These are phyloP conservation scores for Astyanax mexicanus DNA, from an alignment of 2,797 vertebrate genomes.

Conservation along the genomic window DNA sequence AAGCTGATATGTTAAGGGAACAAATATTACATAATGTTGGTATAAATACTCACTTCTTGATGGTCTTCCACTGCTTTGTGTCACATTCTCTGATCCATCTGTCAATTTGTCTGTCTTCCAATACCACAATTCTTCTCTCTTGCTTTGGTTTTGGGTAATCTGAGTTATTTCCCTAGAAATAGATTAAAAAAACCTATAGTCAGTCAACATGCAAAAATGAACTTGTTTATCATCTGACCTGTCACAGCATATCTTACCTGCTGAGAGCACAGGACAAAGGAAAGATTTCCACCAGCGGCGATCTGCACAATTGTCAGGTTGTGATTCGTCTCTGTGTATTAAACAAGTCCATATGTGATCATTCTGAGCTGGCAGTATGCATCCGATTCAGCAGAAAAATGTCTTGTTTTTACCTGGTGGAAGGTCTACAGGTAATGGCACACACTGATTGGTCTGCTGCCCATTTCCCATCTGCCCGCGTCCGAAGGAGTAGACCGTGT, in stretches of 20 bases:
- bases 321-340: slow-evolving; percentile 40
- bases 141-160: not conserved
- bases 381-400: not conserved
- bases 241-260: slow-evolving; percentile 13
- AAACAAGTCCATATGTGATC: not conserved
- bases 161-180: slow-evolving; percentile 20
- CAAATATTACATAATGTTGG: too few species aligned
- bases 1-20: too few species aligned
- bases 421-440: slow-evolving; percentile 78
- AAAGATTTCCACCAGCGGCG: slow-evolving; percentile 69
- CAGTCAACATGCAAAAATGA: slow-evolving; percentile 8
- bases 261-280: slow-evolving; percentile 56
- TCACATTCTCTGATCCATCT: slow-evolving; percentile 59
- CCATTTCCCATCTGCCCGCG: slow-evolving; percentile 75
- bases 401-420: slow-evolving; percentile 53
- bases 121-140: slow-evolving; percentile 30
- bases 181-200: not conserved
- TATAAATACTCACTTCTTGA: slow-evolving; percentile 63
- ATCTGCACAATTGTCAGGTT: slow-evolving; percentile 50
- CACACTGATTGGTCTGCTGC: slow-evolving; percentile 62
- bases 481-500: slow-evolving; percentile 82
- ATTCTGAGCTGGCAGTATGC: not conserved
- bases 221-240: not conserved
- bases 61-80: slow-evolving; percentile 57
- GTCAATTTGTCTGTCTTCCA: slow-evolving; percentile 58